Evolutionary conservation across 1,140 invertebrate species (phyloP).

Genomic region (Mizuhopecten yessoensis): DNA sequence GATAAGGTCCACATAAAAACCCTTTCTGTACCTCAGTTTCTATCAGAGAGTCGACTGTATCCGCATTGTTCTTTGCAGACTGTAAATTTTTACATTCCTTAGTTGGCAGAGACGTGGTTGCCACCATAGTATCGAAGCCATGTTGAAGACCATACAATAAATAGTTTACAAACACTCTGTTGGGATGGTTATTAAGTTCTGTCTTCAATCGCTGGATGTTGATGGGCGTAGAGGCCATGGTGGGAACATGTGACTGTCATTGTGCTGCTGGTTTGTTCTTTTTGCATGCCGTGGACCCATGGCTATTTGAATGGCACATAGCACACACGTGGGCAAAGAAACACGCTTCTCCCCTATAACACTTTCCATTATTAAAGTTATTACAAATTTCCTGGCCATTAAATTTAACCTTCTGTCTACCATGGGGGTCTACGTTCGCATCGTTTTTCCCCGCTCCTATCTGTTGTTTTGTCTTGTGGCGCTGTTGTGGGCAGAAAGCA

Average conservation of each 20-base stretch:
- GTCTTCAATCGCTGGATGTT: conserved; percentile 22
- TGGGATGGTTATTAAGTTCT: conserved; percentile 36
- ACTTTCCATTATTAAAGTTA: conserved; percentile 41
- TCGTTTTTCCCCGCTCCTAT: background rate
- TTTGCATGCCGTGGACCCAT: background rate
- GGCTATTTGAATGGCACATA: background rate
- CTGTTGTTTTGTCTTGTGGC: background rate
- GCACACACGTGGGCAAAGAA: background rate
- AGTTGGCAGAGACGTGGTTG: background rate
- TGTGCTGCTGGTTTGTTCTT: background rate
- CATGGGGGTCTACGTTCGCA: background rate
- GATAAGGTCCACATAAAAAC: conserved; percentile 53
- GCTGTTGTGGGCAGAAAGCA: background rate
- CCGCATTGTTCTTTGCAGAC: background rate
- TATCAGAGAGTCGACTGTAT: background rate
- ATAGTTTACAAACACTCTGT: conserved; percentile 48
- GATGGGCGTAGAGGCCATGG: conserved; percentile 13
- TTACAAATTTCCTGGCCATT: conserved; percentile 40
- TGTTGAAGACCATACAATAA: conserved; percentile 44
- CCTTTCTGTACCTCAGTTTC: conserved; percentile 47
- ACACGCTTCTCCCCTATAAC: background rate
- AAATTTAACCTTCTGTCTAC: background rate
- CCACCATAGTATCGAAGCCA: conserved; percentile 49
- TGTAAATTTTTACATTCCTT: conserved; percentile 53
- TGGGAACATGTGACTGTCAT: no score